Base-by-base conservation (phyloP, 2,797 vertebrate genomes). In the Anolis apletophallus region DNA sequence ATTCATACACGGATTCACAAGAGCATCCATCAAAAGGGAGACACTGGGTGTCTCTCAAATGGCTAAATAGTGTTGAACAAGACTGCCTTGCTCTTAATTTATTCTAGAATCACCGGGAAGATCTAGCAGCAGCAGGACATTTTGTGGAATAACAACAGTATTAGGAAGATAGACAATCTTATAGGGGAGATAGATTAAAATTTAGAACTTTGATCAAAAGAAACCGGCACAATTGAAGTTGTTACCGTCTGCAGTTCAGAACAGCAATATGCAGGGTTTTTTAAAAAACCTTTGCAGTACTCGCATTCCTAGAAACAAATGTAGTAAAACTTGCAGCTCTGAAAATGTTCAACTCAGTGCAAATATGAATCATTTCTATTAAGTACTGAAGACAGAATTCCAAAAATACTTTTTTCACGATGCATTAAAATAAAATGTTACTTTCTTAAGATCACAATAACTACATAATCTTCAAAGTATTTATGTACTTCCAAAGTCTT, bases 161-260 rank as follows among this genome's bases (percentile, higher is more conserved):
- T 93, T 93, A 90, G 8, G 88, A 88, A 67, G 79, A 54, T 0
- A 87, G 61, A 67, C 73, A 81, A 81, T 69, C 17, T 85, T 90
- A 4, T 90, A 79, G 79, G 36, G 89, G 76, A 83, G 91, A 54
- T 73, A 91, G 57, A 86, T 91, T 52, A 85, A 73, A 92, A 85
- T 90, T 85, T 90, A 83, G 54, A 83, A 75, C 23, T 12, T 79
- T 71, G 5, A 26, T 3, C 12, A 23, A 72, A 64, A 71, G n/a
- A n/a, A 74, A 29, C 69, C 23, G 14, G 3, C 59, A 32, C 26
- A 64, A 14, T 40, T 68, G 23, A 55, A 81, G 52, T 54, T 40
- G 32, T 73, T 32, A 55, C 40, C 73, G 7, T 12, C 32, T 52
- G 2, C 32, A 29, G 12, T 74, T 84, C 1, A 57, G 77, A 82